These are phyloP conservation scores for Thamnophis sirtalis DNA, from an alignment of 2,113 vertebrate species.

Conservation along the genomic window DNA sequence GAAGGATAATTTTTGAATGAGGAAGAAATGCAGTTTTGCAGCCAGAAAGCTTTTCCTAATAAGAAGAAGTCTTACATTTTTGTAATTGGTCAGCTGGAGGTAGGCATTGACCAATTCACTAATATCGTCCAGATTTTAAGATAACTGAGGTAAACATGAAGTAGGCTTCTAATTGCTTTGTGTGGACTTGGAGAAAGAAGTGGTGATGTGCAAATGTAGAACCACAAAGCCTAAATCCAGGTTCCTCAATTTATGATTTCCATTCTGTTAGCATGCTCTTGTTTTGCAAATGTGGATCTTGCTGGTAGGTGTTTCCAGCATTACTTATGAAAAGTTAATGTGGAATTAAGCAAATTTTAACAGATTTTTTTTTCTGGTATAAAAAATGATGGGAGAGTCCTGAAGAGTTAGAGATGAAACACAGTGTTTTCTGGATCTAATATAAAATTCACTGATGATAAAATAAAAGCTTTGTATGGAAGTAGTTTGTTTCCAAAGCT, in stretches of 20 bases:
- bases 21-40: background rate
- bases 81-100: background rate
- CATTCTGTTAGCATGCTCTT: background rate
- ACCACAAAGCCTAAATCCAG: background rate
- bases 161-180: background rate
- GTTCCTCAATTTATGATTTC: background rate
- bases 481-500: background rate
- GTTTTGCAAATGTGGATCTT: background rate
- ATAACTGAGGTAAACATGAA: background rate
- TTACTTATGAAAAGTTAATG: background rate
- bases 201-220: background rate
- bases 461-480: background rate
- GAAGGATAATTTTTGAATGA: background rate
- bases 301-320: background rate
- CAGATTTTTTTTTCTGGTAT: background rate
- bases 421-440: background rate
- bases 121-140: background rate
- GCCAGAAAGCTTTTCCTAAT: background rate
- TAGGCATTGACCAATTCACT: background rate
- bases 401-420: background rate
- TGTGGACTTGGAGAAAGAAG: background rate
- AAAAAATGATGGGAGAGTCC: background rate
- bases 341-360: background rate
- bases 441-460: background rate
- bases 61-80: background rate